Base-by-base conservation (phyloP, 2,888 invertebrate genomes). In the Stenoptilia bipunctidactyla region DNA sequence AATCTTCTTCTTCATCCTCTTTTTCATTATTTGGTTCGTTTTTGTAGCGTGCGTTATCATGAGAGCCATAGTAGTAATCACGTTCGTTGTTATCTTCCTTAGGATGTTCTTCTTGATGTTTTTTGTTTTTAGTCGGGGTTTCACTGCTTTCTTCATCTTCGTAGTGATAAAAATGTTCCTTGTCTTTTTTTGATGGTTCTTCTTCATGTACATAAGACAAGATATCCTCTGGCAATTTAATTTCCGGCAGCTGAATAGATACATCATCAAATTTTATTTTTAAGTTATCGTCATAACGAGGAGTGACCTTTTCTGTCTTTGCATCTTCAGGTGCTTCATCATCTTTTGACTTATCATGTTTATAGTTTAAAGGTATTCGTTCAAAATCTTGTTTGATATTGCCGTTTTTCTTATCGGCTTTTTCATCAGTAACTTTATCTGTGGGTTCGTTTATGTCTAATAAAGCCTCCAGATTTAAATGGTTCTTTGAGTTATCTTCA, bases 301-400 rank as follows among this genome's bases (percentile, higher is more conserved):
- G 46, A 33, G 58, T 49, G 42, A 67, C 47, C 15, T 58, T 53
- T 34, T 71, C 68, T 37, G 64, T 40, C 2, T 69, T 67, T 12
- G 63, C 70, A 38, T 66, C 64, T 35, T 51, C 53, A 25, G 48
- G 42, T 27, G 56, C 52, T 39, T 53, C 45, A 36, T 58, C 47
- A 39, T 57, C 39, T 44, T 51, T 51, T 30, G 56, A 55, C 40
- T 61, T 48, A 34, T 55, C 60, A 42, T 79, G 79, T 42, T 76
- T 77, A 45, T 85, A 82, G 59, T 79, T 58, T 38, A 72, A 51
- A 3, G 85, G 84, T 43, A 82, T 75, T 52, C 77, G 66, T 64
- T 85, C 82, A 57, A 84, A 77, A 46, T 80, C 64, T 56, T 82
- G 66, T 56, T 82, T 82, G 1, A 77, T 58, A 45, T 82, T 63